phyloP scores from a whole-genome alignment of 1,140 invertebrate species.

The Medauroidea extradentata region DNA sequence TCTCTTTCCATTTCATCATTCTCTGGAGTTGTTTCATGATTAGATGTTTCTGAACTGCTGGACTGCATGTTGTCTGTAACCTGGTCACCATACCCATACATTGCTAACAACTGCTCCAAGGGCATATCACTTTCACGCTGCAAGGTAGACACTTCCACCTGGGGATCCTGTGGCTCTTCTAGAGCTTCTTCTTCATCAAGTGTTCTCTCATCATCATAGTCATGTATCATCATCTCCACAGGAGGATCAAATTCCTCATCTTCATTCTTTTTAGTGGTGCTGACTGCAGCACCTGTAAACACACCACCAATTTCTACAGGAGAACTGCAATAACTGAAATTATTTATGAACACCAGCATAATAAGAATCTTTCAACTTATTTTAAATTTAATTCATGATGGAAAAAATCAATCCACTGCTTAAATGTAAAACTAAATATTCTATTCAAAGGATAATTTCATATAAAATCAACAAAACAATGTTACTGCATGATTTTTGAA shows the following conservation, averaged over 20 bases:
- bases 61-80: slow-evolving; percentile 32
- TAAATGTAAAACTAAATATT: too few relatives aligned
- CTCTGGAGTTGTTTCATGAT: slow-evolving; percentile 48
- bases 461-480: too few relatives aligned
- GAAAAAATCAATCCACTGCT: too few relatives aligned
- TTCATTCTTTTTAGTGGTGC: background rate
- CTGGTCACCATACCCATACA: slow-evolving; percentile 67
- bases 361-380: too few relatives aligned
- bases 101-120: slow-evolving; percentile 82
- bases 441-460: too few relatives aligned
- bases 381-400: too few relatives aligned
- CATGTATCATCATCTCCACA: slow-evolving; percentile 91
- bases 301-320: too few relatives aligned
- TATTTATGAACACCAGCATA: too few relatives aligned
- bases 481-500: too few relatives aligned
- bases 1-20: slow-evolving; percentile 45
- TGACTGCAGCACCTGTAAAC: too few relatives aligned
- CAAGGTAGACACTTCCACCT: slow-evolving; percentile 82
- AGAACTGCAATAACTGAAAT: too few relatives aligned
- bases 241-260: slow-evolving; percentile 64
- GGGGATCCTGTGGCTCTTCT: slow-evolving; percentile 79
- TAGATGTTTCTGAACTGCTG: slow-evolving; percentile 52
- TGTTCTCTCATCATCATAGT: slow-evolving; percentile 94
- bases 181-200: slow-evolving; percentile 94
- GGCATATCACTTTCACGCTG: slow-evolving; percentile 89